Conservation (phyloP, 2,888 invertebrate species). For the Euplagia quadripunctaria region DNA sequence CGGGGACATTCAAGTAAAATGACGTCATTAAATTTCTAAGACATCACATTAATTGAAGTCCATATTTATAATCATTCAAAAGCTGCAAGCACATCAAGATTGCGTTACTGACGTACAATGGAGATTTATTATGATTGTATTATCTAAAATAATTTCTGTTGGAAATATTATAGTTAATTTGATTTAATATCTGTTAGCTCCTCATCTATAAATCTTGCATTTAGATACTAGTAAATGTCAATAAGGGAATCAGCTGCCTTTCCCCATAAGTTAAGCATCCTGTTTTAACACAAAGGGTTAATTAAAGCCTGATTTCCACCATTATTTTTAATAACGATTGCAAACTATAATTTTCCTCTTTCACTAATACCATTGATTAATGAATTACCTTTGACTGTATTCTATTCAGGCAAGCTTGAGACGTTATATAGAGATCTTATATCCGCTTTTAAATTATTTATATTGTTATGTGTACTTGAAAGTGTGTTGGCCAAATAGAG, state of each 20-base stretch:
- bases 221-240: not conserved
- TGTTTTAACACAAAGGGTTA: not conserved
- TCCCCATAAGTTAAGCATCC: not conserved
- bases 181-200: constrained; percentile 7
- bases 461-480: too few species aligned
- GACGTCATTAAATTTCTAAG: constrained; percentile 44
- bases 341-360: not conserved
- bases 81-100: constrained; percentile 31
- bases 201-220: not conserved
- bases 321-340: not conserved
- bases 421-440: not conserved
- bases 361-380: not conserved
- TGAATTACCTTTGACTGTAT: not conserved
- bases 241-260: not conserved
- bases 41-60: constrained; percentile 40
- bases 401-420: not conserved
- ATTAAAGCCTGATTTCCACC: not conserved
- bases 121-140: constrained; percentile 35
- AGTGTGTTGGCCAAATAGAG: too few species aligned
- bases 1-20: constrained; percentile 36
- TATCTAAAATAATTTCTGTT: constrained; percentile 34
- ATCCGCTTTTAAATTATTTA: not conserved
- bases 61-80: constrained; percentile 29
- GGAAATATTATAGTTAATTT: not conserved
- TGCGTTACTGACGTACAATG: constrained; percentile 26